These are phyloP conservation scores for Threskiornis aethiopicus DNA, from an alignment of 2,797 vertebrate species.

Conservation along the genomic window DNA sequence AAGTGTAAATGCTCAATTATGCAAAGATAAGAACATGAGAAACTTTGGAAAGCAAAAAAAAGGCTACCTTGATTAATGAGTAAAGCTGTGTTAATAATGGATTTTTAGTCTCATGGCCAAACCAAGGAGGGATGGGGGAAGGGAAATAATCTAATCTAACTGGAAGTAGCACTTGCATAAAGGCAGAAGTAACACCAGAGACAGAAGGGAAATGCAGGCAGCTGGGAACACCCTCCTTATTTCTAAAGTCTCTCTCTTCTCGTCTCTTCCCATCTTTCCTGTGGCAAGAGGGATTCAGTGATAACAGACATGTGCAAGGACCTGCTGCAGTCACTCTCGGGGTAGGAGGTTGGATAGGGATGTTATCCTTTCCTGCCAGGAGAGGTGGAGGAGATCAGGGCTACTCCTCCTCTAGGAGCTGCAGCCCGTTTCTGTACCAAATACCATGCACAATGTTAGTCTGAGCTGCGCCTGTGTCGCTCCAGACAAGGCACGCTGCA, in stretches of 20 bases:
- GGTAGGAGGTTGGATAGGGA: neutral
- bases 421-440: neutral
- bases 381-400: neutral
- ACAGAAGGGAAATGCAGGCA: neutral
- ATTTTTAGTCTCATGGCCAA: slow-evolving; percentile 36
- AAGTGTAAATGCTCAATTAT: slow-evolving; percentile 65
- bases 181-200: neutral
- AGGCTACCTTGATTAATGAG: slow-evolving; percentile 57
- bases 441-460: accelerated
- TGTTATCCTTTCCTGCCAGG: neutral
- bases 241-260: neutral
- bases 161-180: neutral
- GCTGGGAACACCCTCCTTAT: neutral
- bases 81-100: slow-evolving; percentile 38
- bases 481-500: neutral
- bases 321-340: accelerated
- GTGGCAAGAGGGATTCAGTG: neutral
- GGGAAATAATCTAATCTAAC: neutral
- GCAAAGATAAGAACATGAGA: slow-evolving; percentile 63
- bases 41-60: slow-evolving; percentile 47
- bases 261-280: neutral
- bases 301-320: accelerated
- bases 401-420: neutral
- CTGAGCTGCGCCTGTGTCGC: neutral
- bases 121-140: neutral